Evolutionary conservation across 92 coral and sea anemone genomes (phyloP), one percentile per base, ranked within the genome.

Genomic region (Diadumene lineata): DNA sequence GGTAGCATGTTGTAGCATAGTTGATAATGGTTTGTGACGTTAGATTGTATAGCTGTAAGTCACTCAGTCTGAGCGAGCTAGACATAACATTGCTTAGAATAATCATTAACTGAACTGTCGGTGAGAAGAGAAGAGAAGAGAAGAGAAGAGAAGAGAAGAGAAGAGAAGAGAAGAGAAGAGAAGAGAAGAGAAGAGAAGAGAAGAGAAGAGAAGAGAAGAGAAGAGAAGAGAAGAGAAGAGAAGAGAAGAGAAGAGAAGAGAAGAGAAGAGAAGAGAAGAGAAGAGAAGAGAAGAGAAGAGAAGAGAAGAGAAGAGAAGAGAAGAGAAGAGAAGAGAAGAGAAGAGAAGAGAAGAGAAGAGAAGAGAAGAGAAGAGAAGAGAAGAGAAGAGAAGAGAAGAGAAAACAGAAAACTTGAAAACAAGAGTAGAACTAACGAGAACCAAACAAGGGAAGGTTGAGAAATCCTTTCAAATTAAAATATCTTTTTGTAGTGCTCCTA

Each of bases 251-350:
- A 23, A 51, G 27, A 48, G 2, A 21, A 48, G 50, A 18, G 1
- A 44, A 7, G 31, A 21, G 0, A 67, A 43, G 55, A 67, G 7
- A 46, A 31, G 34, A 44, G 21, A 18, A 68, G 32, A 48, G 74
- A 68, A 68, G 21, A 24, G 28, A 23, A 51, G 27, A 48, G 2
- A 21, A 48, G 50, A 18, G 1, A 44, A 7, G 31, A 21, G 0
- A 67, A 43, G 55, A 67, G 7, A 46, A 31, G 34, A 44, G 21
- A 18, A 68, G 32, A 48, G 74, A 68, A 68, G 21, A 24, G 28
- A 23, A 51, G 27, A 48, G 2, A 21, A 48, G 50, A 18, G 1
- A 44, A 7, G 31, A 21, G 0, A 67, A 43, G 55, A 67, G 7
- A 46, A 31, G 34, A 44, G 21, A 18, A 68, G 32, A 48, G 74